A percentile compares a stretch with the other conserved stretches of the same genome.
These are phyloP conservation scores for Scylla paramamosain DNA, from an alignment of 1,140 invertebrate genomes.

Conservation along the genomic window DNA sequence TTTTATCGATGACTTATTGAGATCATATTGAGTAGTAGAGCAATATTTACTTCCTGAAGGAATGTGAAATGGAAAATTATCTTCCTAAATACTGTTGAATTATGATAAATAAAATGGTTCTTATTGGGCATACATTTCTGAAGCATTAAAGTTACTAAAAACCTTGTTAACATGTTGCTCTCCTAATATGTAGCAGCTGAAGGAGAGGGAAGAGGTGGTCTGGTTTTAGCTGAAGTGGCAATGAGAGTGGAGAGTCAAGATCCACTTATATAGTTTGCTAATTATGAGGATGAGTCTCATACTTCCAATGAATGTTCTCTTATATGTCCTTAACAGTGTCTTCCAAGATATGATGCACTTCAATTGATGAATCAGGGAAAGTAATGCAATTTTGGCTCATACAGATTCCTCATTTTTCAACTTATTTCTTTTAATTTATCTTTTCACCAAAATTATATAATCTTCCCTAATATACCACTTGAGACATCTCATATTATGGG, in stretches of 20 bases:
- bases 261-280: neutral
- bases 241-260: neutral
- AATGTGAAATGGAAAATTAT: too few relatives aligned
- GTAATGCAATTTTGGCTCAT: neutral
- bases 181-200: neutral
- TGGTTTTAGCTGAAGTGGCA: neutral
- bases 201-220: slow-evolving; percentile 18
- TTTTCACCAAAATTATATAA: neutral
- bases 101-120: too few relatives aligned
- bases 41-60: too few relatives aligned
- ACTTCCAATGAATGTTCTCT: neutral
- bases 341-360: too few relatives aligned
- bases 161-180: neutral
- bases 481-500: neutral
- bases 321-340: neutral
- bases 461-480: neutral
- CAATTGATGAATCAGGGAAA: neutral
- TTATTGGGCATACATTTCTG: too few relatives aligned
- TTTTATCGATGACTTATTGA: too few relatives aligned
- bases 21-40: too few relatives aligned
- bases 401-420: neutral
- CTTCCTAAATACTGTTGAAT: too few relatives aligned
- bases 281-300: neutral
- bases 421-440: neutral
- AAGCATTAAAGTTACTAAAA: neutral